Evolutionary conservation across 2,113 vertebrate species (phyloP).

Genomic region (Rana temporaria): DNA sequence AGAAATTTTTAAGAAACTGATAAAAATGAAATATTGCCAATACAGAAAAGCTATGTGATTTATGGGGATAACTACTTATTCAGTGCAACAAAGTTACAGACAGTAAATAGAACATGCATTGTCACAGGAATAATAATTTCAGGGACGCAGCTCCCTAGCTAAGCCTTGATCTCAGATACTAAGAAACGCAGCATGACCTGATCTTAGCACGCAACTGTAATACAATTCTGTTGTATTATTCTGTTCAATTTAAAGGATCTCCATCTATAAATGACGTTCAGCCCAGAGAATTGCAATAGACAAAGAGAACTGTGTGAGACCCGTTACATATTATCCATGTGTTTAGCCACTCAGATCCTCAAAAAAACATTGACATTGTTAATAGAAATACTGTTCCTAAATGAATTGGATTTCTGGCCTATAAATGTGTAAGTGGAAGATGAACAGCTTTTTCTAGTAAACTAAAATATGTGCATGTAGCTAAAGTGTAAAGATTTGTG

Average conservation of each 20-base stretch:
- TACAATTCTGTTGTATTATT: neutral
- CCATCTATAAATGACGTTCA: conserved; percentile 16
- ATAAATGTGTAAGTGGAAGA: no score
- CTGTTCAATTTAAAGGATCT: conserved; percentile 22
- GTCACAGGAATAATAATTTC: neutral
- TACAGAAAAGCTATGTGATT: neutral
- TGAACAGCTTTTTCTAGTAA: no score
- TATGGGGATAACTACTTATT: neutral
- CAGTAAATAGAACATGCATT: neutral
- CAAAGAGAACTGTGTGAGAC: neutral
- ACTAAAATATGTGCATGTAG: no score
- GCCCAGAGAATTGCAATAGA: neutral
- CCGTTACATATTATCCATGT: neutral
- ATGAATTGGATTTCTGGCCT: no score
- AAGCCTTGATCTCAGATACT: neutral
- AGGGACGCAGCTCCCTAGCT: neutral
- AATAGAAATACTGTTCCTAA: no score
- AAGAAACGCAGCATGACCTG: conserved; percentile 1
- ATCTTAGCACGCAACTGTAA: neutral
- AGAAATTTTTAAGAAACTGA: no score
- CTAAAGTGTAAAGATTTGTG: no score
- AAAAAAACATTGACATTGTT: neutral
- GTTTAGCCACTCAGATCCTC: neutral
- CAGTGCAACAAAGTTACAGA: neutral
- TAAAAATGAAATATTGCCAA: neutral